These are phyloP conservation scores for Pogonocichla stellata DNA, from an alignment of 2,113 vertebrate genomes.

Conservation along the genomic window DNA sequence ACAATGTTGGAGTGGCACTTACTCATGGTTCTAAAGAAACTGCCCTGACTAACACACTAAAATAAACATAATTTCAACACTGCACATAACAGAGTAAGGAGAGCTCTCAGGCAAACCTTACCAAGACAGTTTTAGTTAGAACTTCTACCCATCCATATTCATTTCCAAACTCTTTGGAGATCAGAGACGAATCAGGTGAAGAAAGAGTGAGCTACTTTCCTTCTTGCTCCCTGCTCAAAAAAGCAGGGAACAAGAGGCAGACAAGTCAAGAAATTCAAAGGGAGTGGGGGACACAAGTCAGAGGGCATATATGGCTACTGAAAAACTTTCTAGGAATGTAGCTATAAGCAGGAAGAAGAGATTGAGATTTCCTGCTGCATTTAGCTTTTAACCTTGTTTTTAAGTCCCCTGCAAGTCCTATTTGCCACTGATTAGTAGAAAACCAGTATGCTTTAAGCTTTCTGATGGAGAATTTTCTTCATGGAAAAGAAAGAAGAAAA, in stretches of 20 bases:
- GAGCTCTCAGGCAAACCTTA: not conserved
- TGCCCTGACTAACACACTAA: not conserved
- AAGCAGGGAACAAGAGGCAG: not conserved
- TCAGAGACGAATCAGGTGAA: not conserved
- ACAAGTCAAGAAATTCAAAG: not conserved
- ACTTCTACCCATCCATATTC: not conserved
- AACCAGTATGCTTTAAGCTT: not conserved
- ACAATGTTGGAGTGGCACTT: not conserved
- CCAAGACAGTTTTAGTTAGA: not conserved
- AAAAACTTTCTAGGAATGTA: not conserved
- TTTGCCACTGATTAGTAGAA: not conserved
- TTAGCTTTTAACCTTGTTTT: not conserved
- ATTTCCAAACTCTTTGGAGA: not conserved
- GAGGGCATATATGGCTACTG: not conserved
- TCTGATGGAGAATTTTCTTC: not conserved
- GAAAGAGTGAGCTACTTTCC: not conserved
- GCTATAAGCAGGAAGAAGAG: not conserved
- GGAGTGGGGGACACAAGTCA: not conserved
- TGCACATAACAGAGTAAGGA: not conserved
- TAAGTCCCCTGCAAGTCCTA: not conserved
- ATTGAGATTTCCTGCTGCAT: not conserved
- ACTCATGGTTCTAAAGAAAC: not conserved
- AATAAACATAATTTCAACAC: not conserved
- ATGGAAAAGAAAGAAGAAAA: not conserved
- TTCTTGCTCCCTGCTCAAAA: not conserved